Evolutionary conservation across 2,888 invertebrate genomes (phyloP).

Genomic region (Lordiphosa fenestrarum): DNA sequence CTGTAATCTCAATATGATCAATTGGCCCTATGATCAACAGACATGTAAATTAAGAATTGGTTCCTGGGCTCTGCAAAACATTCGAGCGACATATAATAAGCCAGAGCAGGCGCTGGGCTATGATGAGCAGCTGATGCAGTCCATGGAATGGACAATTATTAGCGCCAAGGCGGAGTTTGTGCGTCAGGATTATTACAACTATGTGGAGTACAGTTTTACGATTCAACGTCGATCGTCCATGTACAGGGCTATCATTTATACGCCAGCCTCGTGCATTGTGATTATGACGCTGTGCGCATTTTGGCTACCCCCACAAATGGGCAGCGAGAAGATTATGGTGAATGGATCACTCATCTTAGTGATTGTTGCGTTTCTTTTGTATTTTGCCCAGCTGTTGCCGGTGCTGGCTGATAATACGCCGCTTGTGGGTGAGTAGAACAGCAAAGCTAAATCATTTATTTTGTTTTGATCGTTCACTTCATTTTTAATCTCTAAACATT

Average conservation of each 20-base stretch:
- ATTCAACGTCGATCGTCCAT: constrained; percentile 83
- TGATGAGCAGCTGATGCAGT: constrained; percentile 66
- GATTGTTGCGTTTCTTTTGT: constrained; percentile 84
- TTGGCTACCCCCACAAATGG: constrained; percentile 85
- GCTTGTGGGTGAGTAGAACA: constrained; percentile 78
- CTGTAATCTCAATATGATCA: constrained; percentile 84
- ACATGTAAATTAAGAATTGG: constrained; percentile 85
- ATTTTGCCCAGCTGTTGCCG: constrained; percentile 83
- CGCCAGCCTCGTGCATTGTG: constrained; percentile 84
- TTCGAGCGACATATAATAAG: constrained; percentile 78
- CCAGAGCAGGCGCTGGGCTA: constrained; percentile 80
- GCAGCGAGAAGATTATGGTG: constrained; percentile 84
- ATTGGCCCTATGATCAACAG: constrained; percentile 90
- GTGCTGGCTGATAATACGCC: constrained; percentile 81
- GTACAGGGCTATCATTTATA: constrained; percentile 83
- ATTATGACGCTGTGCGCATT: constrained; percentile 83
- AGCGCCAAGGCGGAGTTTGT: constrained; percentile 43
- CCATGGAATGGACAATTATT: constrained; percentile 80
- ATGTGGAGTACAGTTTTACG: constrained; percentile 66
- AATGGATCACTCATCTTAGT: constrained; percentile 83
- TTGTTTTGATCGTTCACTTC: too few species aligned
- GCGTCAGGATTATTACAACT: constrained; percentile 74
- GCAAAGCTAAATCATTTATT: not conserved
- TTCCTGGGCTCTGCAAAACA: constrained; percentile 86
- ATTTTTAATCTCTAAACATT: too few species aligned